Evolutionary conservation across 2,113 vertebrate species (phyloP).

Genomic region (Tetrax tetrax): DNA sequence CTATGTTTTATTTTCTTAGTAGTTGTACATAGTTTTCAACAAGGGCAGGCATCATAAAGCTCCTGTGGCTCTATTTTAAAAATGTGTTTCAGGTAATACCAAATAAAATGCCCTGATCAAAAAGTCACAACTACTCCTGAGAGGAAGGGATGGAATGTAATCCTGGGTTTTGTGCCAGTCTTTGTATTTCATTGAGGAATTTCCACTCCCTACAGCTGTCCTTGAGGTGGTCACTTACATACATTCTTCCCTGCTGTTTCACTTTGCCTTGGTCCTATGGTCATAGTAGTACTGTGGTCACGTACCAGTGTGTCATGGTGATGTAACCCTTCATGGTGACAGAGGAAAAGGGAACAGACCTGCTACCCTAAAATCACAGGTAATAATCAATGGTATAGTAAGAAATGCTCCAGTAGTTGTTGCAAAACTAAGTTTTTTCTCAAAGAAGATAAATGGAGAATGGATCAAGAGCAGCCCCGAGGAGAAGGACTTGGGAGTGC

Average conservation of each 20-base stretch:
- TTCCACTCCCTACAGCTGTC: neutral
- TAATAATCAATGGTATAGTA: neutral
- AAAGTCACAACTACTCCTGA: neutral
- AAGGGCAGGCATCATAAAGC: neutral
- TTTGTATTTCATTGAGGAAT: neutral
- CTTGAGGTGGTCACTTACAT: neutral
- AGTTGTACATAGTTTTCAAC: neutral
- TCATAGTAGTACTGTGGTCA: fast-evolving
- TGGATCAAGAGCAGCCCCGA: too few species aligned
- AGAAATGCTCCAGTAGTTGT: neutral
- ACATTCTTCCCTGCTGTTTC: neutral
- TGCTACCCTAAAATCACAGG: neutral
- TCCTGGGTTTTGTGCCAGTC: neutral
- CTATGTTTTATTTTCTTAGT: neutral
- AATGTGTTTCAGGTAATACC: neutral
- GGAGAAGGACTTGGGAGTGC: too few species aligned
- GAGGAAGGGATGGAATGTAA: neutral
- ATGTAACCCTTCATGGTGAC: neutral
- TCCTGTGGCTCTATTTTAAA: neutral
- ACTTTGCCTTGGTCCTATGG: neutral
- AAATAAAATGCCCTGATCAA: neutral
- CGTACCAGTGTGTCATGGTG: fast-evolving
- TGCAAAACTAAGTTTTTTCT: neutral
- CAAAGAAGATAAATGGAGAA: neutral
- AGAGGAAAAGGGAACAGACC: neutral